Evolutionary conservation across 2,797 vertebrate genomes (phyloP).

Genomic region (Coregonus ussuriensis): DNA sequence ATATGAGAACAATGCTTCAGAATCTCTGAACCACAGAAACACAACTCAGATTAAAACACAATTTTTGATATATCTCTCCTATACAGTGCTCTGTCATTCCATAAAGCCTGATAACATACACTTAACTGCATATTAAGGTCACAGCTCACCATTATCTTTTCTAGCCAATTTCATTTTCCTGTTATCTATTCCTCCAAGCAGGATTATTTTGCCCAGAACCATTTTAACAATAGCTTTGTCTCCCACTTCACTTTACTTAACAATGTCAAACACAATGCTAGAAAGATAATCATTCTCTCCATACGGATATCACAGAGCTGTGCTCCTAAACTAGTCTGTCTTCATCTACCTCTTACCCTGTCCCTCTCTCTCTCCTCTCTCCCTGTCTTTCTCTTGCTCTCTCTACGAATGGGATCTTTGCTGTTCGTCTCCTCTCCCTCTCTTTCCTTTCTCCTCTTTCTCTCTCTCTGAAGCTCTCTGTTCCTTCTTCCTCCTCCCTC

Average conservation of each 20-base stretch:
- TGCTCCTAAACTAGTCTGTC: background rate
- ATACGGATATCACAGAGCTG: background rate
- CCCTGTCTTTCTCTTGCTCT: too few relatives aligned
- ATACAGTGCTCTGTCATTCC: background rate
- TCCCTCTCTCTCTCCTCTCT: background rate
- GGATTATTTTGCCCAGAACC: background rate
- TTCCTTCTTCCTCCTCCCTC: too few relatives aligned
- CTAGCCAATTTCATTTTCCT: background rate
- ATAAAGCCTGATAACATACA: constrained; percentile 15
- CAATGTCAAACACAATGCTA: constrained; percentile 23
- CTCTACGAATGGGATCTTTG: too few relatives aligned
- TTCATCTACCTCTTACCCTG: background rate
- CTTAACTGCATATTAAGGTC: constrained; percentile 7
- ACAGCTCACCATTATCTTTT: constrained; percentile 17
- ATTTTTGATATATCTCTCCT: background rate
- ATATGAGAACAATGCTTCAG: background rate
- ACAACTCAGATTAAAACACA: background rate
- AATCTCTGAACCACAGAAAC: background rate
- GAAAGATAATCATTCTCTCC: constrained; percentile 16
- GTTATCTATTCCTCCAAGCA: constrained; percentile 5
- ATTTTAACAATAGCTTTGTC: constrained; percentile 13
- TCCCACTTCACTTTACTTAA: constrained; percentile 12
- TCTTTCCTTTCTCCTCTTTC: background rate
- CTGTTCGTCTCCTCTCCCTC: background rate
- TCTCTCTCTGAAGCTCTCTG: background rate